Evolutionary conservation across 2,888 invertebrate species (phyloP), one percentile per base, ranked within the genome.

Genomic region (Conops quadrifasciatus): DNA sequence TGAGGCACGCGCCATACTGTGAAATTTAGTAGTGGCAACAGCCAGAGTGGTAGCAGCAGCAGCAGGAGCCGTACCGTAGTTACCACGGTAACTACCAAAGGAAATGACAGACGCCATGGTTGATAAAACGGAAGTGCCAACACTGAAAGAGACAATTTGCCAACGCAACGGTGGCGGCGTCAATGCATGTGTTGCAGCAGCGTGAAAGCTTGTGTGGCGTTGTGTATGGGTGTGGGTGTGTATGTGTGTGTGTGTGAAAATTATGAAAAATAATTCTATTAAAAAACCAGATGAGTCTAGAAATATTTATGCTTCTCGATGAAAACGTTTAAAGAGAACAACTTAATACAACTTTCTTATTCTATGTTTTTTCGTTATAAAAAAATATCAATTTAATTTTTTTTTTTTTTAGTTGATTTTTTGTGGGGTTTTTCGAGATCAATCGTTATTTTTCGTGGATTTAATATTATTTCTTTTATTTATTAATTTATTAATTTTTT

Each of bases 111-210:
- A 63, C 47, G 26, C 49, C 64, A 64, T 28, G 64, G 63, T 70
- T 70, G 53, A 70, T 64, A 64, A 70, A 70, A 56, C 58, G 64
- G 70, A 70, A 58, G 64, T 56, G 64, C 43, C 64, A 64, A 28
- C 70, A 67, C 58, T 15, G 53, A n/a, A 24, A 15, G 16, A 13
- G 60, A 51, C 7, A 30, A 65, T 45, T 13, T 15, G 56, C 16
- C 43, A 30, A 56, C 16, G 43, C 16, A 24, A 13, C 19, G 2
- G n/a, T 43, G 36, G 19, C 63, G 43, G n/a, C n/a, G 15, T 28
- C n/a, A 19, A 5, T 19, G 47, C 26, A 24, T 58, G 26, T 11
- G n/a, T 53, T 21, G 53, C 53, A 24, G 9, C 36, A 36, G 36
- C 36, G 36, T 36, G 36, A 9, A 4, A 36, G 36, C 4, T 3